These are phyloP conservation scores for Rugalucina vietnamica DNA, from an alignment of 2,888 invertebrate genomes.

Conservation along the genomic window DNA sequence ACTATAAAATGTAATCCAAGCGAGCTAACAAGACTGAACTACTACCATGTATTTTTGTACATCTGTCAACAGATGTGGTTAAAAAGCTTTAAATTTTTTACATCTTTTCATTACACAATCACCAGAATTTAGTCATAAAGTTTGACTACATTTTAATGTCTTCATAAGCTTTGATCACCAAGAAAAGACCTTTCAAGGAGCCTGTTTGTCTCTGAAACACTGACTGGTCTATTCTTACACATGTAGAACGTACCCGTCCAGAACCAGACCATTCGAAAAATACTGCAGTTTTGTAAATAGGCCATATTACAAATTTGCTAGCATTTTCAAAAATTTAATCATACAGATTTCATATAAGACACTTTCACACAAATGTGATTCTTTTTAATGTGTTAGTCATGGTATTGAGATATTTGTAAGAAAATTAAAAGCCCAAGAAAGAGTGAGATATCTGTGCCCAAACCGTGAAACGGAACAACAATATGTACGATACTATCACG, in stretches of 20 bases:
- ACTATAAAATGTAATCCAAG: background rate
- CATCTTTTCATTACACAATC: background rate
- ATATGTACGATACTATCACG: background rate
- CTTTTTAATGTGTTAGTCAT: background rate
- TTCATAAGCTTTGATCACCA: background rate
- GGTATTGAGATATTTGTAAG: background rate
- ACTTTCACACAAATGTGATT: no score
- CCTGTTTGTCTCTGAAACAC: no score
- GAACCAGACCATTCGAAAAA: no score
- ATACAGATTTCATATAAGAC: no score
- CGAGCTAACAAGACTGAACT: background rate
- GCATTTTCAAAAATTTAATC: no score
- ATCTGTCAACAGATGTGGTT: background rate
- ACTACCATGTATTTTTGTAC: background rate
- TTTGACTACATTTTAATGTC: background rate
- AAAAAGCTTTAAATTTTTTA: background rate
- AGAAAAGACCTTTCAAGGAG: no score
- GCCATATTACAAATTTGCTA: no score
- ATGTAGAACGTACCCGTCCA: no score
- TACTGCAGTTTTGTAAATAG: no score
- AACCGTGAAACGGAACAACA: constrained; percentile 1
- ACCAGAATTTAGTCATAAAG: background rate
- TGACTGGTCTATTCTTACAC: no score
- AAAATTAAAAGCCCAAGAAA: background rate
- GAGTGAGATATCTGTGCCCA: background rate